Base-by-base conservation (phyloP, 2,888 invertebrate species). In the Cheilosia scutellata region DNA sequence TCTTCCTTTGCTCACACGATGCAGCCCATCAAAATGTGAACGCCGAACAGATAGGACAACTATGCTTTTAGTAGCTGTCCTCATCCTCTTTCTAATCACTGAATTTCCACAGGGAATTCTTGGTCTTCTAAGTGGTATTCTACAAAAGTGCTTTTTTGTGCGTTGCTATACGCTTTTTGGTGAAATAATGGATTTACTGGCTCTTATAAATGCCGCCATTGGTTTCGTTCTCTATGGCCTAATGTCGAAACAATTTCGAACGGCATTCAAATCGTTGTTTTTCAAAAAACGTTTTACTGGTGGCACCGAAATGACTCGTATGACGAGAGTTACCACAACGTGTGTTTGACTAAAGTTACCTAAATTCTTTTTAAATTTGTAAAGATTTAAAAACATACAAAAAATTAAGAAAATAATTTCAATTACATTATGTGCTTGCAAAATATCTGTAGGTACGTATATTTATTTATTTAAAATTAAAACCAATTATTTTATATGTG, bases 161-260 rank as follows among this genome's bases (percentile, higher is more conserved):
- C 94, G 95, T 40, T 97, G 97, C 91, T 98, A 98, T 92, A 94
- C 95, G 87, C 93, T 95, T 57, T 95, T 96, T 87, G 97, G 97
- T 1, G 98, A 98, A 90, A 91, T 98, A 72, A 96, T 98, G 95
- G 98, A 98, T 92, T 95, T 97, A 82, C 92, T 98, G 90, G 98
- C 98, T 0, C 94, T 98, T 77, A 93, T 97, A 89, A 98, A 98
- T 92, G 97, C 98, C 7, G 96, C 97, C 0, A 96, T 98, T 78
- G 98, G 98, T 92, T 98, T 98, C 90, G 96, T 98, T 71, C 94
- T 98, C 53, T 98, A 98, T 91, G 98, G 98, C 90, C 94, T 96
- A 68, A 98, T 98, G 98, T 98, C 97, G 84, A 94, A 96, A 87
- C 98, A 98, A 94, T 98, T 98, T 92, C 94, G 98, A 16, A 95